phyloP scores from a whole-genome alignment of 2,113 vertebrate genomes.

The Aleadryas rufinucha region DNA sequence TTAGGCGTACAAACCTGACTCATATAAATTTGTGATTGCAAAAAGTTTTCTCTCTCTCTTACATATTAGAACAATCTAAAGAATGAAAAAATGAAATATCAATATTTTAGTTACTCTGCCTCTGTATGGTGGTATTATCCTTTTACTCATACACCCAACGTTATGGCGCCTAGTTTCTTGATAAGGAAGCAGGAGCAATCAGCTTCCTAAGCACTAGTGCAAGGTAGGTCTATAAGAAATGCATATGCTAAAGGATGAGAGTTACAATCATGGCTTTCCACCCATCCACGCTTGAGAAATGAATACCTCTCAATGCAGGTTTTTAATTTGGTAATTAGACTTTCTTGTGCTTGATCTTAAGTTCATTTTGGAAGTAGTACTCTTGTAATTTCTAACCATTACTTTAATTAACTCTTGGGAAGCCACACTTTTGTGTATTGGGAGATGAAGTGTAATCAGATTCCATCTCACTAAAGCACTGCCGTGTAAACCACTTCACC shows the following conservation, averaged over 20 bases:
- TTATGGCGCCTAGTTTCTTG: background rate
- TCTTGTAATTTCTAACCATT: background rate
- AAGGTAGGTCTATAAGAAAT: background rate
- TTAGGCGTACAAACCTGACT: background rate
- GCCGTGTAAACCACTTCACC: constrained; percentile 35
- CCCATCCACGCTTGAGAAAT: background rate
- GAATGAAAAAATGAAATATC: constrained; percentile 24
- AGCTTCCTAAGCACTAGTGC: background rate
- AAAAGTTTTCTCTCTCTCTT: constrained; percentile 2
- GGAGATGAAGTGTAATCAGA: constrained; percentile 37
- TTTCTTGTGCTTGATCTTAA: background rate
- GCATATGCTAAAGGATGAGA: background rate
- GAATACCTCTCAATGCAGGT: background rate
- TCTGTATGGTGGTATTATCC: background rate
- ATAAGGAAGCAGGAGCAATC: background rate
- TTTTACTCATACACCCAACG: background rate
- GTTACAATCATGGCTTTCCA: background rate
- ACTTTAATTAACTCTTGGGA: constrained; percentile 18
- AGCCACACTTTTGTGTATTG: background rate
- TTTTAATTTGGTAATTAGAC: background rate
- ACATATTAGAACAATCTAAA: background rate
- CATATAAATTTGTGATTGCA: constrained; percentile 5
- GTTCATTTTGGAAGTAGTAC: background rate
- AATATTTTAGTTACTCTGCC: constrained; percentile 35
- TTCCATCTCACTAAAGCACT: constrained; percentile 7